These are phyloP conservation scores for Xenopus petersii DNA, from an alignment of 2,797 vertebrate species.

Conservation along the genomic window DNA sequence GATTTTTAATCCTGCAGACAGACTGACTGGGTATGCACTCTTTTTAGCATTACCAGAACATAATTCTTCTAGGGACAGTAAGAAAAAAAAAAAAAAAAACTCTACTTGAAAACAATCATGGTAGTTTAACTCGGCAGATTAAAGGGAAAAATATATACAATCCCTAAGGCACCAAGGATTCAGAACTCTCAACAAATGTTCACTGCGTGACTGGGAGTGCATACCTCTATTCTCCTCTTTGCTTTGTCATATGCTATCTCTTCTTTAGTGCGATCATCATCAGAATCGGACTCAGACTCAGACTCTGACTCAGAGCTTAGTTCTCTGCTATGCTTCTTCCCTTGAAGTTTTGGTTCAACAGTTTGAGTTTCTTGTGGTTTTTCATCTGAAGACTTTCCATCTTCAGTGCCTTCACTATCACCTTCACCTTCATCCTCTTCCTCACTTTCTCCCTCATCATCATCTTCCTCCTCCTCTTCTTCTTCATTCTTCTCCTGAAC, in stretches of 20 bases:
- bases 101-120: too few relatives aligned
- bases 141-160: too few relatives aligned
- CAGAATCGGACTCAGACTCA: conserved; percentile 63
- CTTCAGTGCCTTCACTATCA: conserved; percentile 71
- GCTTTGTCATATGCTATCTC: conserved; percentile 88
- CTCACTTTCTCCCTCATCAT: conserved; percentile 73
- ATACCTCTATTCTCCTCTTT: conserved; percentile 94
- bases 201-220: conserved; percentile 5
- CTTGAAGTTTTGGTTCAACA: conserved; percentile 57
- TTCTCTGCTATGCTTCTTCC: conserved; percentile 71
- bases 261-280: conserved; percentile 86
- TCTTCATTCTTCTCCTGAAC: conserved; percentile 81
- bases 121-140: too few relatives aligned
- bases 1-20: too few relatives aligned
- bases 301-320: conserved; percentile 77
- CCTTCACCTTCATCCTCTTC: conserved; percentile 79
- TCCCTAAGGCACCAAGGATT: too few relatives aligned
- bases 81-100: too few relatives aligned
- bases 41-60: too few relatives aligned
- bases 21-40: too few relatives aligned
- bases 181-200: too few relatives aligned
- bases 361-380: conserved; percentile 58
- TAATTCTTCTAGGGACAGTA: too few relatives aligned
- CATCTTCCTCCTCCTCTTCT: conserved; percentile 70
- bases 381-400: conserved; percentile 74